phyloP scores from a whole-genome alignment of 2,113 vertebrate genomes.

The Notechis scutatus region DNA sequence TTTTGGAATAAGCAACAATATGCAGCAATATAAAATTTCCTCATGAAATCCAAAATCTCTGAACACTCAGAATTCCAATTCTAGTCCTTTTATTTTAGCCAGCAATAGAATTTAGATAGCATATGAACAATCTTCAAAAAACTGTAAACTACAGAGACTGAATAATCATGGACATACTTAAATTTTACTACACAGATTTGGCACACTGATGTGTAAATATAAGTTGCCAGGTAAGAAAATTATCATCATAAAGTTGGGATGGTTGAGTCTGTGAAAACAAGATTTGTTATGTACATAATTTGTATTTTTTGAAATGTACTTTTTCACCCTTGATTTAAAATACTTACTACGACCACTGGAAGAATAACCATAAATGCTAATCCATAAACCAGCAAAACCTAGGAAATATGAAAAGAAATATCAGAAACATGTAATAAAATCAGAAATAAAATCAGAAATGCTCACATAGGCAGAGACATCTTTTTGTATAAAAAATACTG shows the following conservation, averaged over 20 bases:
- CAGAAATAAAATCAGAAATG: slow-evolving; percentile 20
- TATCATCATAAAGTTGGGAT: background rate
- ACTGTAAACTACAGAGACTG: background rate
- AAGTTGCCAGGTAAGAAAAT: background rate
- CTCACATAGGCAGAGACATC: background rate
- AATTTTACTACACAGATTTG: background rate
- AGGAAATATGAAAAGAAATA: slow-evolving; percentile 16
- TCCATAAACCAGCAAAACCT: slow-evolving; percentile 96
- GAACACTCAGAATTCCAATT: background rate
- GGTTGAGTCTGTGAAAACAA: background rate
- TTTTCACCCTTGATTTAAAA: background rate
- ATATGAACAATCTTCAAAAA: background rate
- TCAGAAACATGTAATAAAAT: background rate
- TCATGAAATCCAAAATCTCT: background rate
- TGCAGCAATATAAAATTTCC: background rate
- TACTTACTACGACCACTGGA: slow-evolving; percentile 94
- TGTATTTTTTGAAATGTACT: background rate
- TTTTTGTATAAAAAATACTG: background rate
- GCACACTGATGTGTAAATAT: background rate
- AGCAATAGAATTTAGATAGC: background rate
- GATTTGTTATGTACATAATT: background rate
- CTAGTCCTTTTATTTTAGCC: background rate
- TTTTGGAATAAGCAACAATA: background rate
- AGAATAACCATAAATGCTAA: slow-evolving; percentile 99
- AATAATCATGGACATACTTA: background rate